Evolutionary conservation across 2,797 vertebrate genomes (phyloP).

Genomic region (Gambusia yucatana): DNA sequence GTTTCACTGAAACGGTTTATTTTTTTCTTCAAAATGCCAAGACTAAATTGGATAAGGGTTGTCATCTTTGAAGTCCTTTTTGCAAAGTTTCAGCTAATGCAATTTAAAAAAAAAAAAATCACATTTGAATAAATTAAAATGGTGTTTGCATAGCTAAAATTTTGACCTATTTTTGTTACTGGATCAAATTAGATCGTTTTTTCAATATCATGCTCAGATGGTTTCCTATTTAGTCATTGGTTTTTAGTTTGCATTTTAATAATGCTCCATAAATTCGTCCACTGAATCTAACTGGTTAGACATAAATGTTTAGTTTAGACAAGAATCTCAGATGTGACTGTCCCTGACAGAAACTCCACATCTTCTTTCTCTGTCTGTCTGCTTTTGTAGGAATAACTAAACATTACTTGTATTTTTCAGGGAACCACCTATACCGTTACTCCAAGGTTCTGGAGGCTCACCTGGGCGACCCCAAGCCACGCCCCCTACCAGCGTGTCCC

Average conservation of each 20-base stretch:
- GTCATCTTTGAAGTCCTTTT: not conserved
- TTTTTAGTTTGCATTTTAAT: not conserved
- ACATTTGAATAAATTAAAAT: not conserved
- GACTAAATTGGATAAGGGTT: not conserved
- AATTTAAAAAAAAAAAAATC: not conserved
- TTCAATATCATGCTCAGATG: too few species aligned
- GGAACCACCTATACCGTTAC: conserved; percentile 97
- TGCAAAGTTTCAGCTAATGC: not conserved
- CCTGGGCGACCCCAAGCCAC: conserved; percentile 93
- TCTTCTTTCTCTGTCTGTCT: not conserved
- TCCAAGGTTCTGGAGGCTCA: conserved; percentile 97
- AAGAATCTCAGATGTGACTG: not conserved
- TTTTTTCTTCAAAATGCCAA: not conserved
- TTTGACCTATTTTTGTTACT: not conserved
- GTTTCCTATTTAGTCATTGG: not conserved
- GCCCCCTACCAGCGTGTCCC: conserved; percentile 94
- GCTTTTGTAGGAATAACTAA: not conserved
- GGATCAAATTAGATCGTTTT: too few species aligned
- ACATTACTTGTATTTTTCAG: conserved; percentile 65
- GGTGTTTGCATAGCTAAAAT: not conserved
- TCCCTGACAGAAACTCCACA: not conserved
- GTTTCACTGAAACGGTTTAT: not conserved
- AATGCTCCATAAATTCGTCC: not conserved
- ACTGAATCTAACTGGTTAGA: not conserved
- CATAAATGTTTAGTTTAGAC: not conserved